Percentiles rank a stretch among this genome's conserved stretches.
These are phyloP conservation scores for Sebastes steindachneri DNA, from an alignment of 2,797 vertebrate genomes.

Conservation along the genomic window DNA sequence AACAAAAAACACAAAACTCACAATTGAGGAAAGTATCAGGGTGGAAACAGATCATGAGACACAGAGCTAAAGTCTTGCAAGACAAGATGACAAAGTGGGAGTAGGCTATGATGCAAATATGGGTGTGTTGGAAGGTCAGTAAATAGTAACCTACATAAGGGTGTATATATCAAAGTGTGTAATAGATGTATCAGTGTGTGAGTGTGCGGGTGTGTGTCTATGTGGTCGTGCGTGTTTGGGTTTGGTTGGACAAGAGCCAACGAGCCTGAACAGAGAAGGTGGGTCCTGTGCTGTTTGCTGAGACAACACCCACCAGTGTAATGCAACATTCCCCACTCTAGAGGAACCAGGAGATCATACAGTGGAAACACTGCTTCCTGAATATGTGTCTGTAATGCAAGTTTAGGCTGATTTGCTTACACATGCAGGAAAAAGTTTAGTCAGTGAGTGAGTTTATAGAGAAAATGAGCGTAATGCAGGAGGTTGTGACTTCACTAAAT, in stretches of 20 bases:
- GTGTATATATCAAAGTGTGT: constrained; percentile 10
- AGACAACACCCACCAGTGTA: constrained; percentile 55
- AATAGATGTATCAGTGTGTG: neutral
- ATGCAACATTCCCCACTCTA: constrained; percentile 54
- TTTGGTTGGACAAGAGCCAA: constrained; percentile 32
- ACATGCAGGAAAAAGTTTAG: neutral
- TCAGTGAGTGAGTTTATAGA: neutral
- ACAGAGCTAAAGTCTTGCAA: neutral
- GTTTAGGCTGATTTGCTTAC: neutral
- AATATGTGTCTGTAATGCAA: neutral
- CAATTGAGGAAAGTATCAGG: neutral
- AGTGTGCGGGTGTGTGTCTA: neutral
- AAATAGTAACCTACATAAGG: constrained; percentile 8
- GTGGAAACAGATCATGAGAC: neutral
- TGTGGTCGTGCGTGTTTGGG: neutral
- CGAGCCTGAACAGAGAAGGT: constrained; percentile 24
- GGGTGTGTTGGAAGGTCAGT: constrained; percentile 38
- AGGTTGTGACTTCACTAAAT: neutral
- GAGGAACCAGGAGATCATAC: constrained; percentile 33
- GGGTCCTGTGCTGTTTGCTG: constrained; percentile 24
- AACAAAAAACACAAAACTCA: constrained; percentile 11
- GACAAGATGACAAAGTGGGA: constrained; percentile 29
- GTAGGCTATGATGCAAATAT: constrained; percentile 36
- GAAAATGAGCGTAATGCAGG: neutral
- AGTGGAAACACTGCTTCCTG: constrained; percentile 30